phyloP scores from a whole-genome alignment of 2,113 vertebrate genomes.

The Mustela lutreola region DNA sequence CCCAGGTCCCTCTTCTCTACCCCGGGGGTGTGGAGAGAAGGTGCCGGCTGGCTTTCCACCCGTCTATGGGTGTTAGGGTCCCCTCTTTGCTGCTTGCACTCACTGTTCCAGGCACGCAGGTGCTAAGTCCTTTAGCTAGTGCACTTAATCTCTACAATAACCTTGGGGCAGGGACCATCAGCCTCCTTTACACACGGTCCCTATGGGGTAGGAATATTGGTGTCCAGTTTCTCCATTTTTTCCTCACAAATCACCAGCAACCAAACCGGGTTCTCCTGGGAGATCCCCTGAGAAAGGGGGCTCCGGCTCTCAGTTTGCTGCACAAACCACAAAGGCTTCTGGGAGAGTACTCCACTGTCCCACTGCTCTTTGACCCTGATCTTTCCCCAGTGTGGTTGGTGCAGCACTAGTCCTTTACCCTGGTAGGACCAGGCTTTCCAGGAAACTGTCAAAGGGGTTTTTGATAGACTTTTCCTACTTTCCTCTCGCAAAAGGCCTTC shows the following conservation, averaged over 20 bases:
- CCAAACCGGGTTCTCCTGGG: neutral
- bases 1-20: neutral
- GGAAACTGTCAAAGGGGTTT: neutral
- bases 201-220: neutral
- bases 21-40: neutral
- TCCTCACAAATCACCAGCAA: neutral
- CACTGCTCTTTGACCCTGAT: neutral
- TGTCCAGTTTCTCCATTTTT: neutral
- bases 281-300: neutral
- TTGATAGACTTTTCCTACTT: neutral
- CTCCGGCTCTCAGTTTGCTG: neutral
- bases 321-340: neutral
- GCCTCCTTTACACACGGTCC: neutral
- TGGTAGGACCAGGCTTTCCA: neutral
- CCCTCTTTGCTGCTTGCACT: neutral
- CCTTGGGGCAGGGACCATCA: neutral
- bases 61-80: neutral
- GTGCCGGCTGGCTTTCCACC: neutral
- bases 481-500: neutral
- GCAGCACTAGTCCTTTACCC: neutral
- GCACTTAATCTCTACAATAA: neutral
- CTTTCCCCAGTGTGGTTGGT: neutral
- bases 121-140: neutral
- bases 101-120: neutral
- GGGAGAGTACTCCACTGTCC: neutral